Conservation (phyloP, 2,888 invertebrate species). For the Agriopis leucophaearia region DNA sequence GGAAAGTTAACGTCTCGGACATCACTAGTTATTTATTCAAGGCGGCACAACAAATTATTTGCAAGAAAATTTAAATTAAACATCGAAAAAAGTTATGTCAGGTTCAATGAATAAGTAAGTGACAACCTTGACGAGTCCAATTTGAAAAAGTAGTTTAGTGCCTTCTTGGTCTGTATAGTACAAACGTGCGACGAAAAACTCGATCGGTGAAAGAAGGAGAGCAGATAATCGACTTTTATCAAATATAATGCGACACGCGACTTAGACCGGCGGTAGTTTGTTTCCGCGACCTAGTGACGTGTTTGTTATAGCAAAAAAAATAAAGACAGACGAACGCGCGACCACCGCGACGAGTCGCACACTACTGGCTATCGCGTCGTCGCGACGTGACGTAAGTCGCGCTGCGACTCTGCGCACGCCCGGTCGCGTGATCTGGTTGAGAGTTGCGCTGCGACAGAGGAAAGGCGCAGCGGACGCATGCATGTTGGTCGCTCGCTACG, state of each 20-base stretch:
- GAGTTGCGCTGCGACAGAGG: slow-evolving; percentile 13
- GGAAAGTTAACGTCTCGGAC: slow-evolving; percentile 51
- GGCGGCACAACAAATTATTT: neutral
- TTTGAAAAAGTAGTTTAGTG: slow-evolving; percentile 4
- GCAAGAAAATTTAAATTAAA: neutral
- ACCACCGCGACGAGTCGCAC: slow-evolving; percentile 45
- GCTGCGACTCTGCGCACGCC: slow-evolving; percentile 33
- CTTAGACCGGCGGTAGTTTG: neutral
- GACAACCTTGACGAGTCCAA: neutral
- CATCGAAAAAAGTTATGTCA: slow-evolving; percentile 10
- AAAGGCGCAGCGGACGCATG: neutral
- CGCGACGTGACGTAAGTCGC: slow-evolving; percentile 19
- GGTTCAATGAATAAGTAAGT: slow-evolving; percentile 1
- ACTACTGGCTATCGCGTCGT: slow-evolving; percentile 42
- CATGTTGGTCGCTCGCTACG: neutral
- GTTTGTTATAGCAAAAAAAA: neutral
- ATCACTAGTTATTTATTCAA: neutral
- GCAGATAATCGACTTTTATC: neutral
- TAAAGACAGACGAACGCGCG: slow-evolving; percentile 18
- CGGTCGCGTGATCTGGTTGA: slow-evolving; percentile 13
- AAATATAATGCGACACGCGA: slow-evolving; percentile 5
- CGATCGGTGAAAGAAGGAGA: neutral
- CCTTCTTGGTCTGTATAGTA: neutral
- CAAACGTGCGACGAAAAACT: slow-evolving; percentile 8
- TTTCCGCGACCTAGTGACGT: slow-evolving; percentile 4